phyloP scores from a whole-genome alignment of 1,140 invertebrate species.

The Caenorhabditis latens region DNA sequence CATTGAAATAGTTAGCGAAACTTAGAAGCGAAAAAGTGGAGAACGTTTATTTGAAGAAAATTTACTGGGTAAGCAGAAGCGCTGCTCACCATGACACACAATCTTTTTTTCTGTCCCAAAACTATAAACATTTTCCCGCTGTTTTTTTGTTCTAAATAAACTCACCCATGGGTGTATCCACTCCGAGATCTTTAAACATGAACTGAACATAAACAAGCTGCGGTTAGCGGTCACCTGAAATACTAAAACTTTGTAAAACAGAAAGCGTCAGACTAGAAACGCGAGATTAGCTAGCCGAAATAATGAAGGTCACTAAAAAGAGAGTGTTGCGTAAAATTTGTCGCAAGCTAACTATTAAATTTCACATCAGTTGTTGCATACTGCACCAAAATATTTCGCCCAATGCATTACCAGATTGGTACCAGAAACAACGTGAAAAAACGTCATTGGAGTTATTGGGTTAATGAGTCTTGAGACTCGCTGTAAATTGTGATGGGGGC shows the following conservation, averaged over 20 bases:
- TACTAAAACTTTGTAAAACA: too few relatives aligned
- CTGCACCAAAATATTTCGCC: constrained; percentile 23
- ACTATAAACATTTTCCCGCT: background rate
- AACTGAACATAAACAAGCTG: background rate
- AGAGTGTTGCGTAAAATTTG: background rate
- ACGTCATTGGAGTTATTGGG: constrained; percentile 39
- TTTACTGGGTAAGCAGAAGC: too few relatives aligned
- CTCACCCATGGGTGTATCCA: background rate
- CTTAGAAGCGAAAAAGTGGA: too few relatives aligned
- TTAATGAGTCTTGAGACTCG: constrained; percentile 37
- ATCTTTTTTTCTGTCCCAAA: background rate
- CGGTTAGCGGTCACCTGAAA: background rate
- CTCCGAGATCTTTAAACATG: background rate
- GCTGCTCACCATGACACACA: too few relatives aligned
- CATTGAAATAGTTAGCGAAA: too few relatives aligned
- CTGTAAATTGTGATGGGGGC: constrained; percentile 26
- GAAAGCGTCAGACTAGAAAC: background rate
- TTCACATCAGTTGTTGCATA: background rate
- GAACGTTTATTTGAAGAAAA: too few relatives aligned
- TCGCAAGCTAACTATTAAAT: constrained; percentile 14
- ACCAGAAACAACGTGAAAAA: background rate
- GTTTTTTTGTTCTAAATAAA: background rate
- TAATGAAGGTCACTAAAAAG: constrained; percentile 6
- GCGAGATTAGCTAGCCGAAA: background rate
- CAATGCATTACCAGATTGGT: constrained; percentile 50